Base-by-base conservation (phyloP, 2,797 vertebrate genomes). In the Sciaenops ocellatus region DNA sequence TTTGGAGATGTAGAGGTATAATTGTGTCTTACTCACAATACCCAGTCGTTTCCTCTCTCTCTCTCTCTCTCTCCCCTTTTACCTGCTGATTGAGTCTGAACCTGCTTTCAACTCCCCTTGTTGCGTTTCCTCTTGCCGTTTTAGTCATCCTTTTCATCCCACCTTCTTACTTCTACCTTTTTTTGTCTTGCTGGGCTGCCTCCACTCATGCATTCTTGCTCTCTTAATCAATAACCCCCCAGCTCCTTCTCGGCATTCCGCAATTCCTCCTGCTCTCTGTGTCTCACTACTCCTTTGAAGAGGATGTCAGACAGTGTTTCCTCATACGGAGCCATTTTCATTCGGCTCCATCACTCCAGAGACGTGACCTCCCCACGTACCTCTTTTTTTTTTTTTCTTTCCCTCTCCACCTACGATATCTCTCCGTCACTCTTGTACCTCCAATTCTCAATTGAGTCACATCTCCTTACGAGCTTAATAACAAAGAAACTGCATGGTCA, bases 171-270 rank as follows among this genome's bases (percentile, higher is more conserved):
- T 76, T 85, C 82, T 69, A 17, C 78, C 80, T 69, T 76, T 78
- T 54, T 47, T 67, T 83, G 52, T 65, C 69, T 77, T 2, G 42
- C 83, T 73, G 62, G 66, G 67, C 69, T 85, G 76, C 71, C 87
- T 85, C 82, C 75, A 79, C 75, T 87, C 85, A 70, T 86, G 67
- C 79, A 62, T 78, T 82, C 77, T 79, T 74, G 62, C 78, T 87
- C 73, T 76, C 88, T 88, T 90, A 89, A 90, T 93, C 92, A 93
- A 91, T 93, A 90, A 76, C 79, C 7, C 24, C 66, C 9, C 38
- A 63, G 80, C 85, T 87, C 73, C 82, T 88, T 86, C 85, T 86
- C 86, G 74, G 78, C 70, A 80, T 88, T 82, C 78, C 85, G 83
- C 78, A 84, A 91, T 87, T 91, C 82, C 76, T 83, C 69, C 47